Conservation (phyloP, 2,888 invertebrate genomes). For the Thumatha senex region DNA sequence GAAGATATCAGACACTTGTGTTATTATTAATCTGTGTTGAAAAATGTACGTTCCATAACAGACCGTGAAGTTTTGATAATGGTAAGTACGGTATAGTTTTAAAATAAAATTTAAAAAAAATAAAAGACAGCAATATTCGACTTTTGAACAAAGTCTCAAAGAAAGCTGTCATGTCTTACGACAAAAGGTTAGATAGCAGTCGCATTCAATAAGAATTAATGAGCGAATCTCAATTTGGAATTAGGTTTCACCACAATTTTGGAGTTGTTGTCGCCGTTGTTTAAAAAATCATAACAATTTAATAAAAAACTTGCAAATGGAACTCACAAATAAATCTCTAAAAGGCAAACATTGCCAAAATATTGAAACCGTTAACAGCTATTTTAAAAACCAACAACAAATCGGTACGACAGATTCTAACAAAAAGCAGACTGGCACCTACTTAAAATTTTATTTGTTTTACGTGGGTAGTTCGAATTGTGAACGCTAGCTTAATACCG, state of each 20-base stretch:
- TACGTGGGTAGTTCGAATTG: slow-evolving; percentile 41
- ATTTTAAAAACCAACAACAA: slow-evolving; percentile 15
- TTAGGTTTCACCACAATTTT: no score
- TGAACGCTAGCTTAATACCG: slow-evolving; percentile 23
- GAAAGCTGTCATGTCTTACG: no score
- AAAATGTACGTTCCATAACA: not conserved
- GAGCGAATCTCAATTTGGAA: not conserved
- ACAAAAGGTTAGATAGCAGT: no score
- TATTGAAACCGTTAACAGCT: slow-evolving; percentile 15
- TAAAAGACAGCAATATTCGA: no score
- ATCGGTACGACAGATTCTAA: slow-evolving; percentile 12
- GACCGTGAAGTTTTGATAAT: no score
- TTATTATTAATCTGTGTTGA: slow-evolving; percentile 1
- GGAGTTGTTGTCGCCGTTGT: no score
- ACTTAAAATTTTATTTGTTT: slow-evolving; percentile 30
- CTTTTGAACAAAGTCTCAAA: no score
- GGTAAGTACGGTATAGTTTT: no score
- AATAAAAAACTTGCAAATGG: not conserved
- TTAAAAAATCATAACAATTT: not conserved
- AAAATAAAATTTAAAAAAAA: no score
- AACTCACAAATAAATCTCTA: not conserved
- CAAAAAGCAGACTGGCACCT: slow-evolving; percentile 17
- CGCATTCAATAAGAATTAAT: no score
- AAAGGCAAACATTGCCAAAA: slow-evolving; percentile 2
- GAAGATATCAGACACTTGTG: slow-evolving; percentile 18